phyloP scores from a whole-genome alignment of 2,113 vertebrate species.

The Seriola quinqueradiata region DNA sequence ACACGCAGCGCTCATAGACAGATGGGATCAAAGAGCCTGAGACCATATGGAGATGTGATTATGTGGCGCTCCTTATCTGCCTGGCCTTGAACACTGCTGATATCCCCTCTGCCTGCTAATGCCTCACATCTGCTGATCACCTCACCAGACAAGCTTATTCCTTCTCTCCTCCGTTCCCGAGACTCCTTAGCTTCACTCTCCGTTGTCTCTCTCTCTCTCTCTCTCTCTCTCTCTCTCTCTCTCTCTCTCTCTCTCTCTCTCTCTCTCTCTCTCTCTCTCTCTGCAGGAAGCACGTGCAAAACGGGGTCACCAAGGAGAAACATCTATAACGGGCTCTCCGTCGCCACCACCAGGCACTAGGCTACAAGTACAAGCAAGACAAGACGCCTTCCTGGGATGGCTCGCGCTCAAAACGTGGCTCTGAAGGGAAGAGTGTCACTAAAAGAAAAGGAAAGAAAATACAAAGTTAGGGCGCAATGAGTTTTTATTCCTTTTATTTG shows the following conservation, averaged over 20 bases:
- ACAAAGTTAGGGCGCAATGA: conserved; percentile 31
- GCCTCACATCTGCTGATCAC: conserved; percentile 57
- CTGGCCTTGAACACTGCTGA: conserved; percentile 73
- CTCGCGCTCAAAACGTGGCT: conserved; percentile 25
- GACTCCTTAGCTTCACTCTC: not conserved
- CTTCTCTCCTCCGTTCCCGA: not conserved
- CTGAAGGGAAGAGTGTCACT: conserved; percentile 34
- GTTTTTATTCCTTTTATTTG: conserved; percentile 48
- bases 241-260: not conserved
- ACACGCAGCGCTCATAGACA: conserved; percentile 21
- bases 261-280: not conserved
- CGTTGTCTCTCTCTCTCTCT: not conserved
- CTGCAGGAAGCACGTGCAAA: conserved; percentile 85
- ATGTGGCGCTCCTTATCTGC: conserved; percentile 63
- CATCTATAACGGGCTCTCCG: conserved; percentile 81
- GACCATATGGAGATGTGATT: conserved; percentile 52
- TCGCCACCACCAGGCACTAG: conserved; percentile 75
- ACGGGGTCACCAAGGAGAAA: conserved; percentile 91
- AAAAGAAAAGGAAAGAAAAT: conserved; percentile 27
- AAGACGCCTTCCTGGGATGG: conserved; percentile 42
- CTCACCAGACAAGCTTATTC: conserved; percentile 13
- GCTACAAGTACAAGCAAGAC: conserved; percentile 59
- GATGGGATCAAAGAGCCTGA: conserved; percentile 57
- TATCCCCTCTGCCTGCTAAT: conserved; percentile 56
- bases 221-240: not conserved